Base-by-base conservation (phyloP, 2,113 vertebrate genomes). In the Galemys pyrenaicus region DNA sequence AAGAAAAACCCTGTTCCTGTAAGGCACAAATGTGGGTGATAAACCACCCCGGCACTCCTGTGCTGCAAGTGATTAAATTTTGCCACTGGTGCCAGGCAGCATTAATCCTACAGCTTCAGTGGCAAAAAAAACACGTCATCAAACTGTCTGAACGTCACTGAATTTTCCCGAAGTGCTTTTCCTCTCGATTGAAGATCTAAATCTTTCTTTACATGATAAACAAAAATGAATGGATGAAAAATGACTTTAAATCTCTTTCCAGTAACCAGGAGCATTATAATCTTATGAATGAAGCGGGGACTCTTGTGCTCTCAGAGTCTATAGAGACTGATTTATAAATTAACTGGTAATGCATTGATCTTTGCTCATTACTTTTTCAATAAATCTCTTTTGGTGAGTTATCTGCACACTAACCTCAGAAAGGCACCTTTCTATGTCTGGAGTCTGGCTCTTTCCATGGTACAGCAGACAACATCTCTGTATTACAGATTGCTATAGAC, bases 341-440 rank as follows among this genome's bases (percentile, higher is more conserved):
- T 97, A 97, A 97, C 91, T 82, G 91, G 91, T 88, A 97, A 96
- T 93, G 82, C 97, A 96, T 97, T 93, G 81, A 96, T 98, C 97
- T 97, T 92, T 95, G 60, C 91, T 98, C 95, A 94, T 97, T 97
- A 97, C 58, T 94, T 95, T 95, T 91, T 86, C 94, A 30, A 95
- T 98, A 98, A 98, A 98, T 98, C 97, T 98, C 94, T 87, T 94
- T 89, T 64, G 74, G 89, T 96, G 96, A 96, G 64, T 97, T 96
- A 97, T 96, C 97, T 97, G 89, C 88, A 96, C 79, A 77, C 86
- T 93, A 84, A 83, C 65, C 93, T 96, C 95, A 94, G 95, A 96
- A 91, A 97, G 77, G 95, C 95, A 97, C 87, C 81, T 96, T 95
- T 97, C 82, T 60, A 56, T 73, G 15, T 96, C 95, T 94, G 77